Percentiles rank a stretch among this genome's conserved stretches.
phyloP scores from a whole-genome alignment of 1,140 invertebrate genomes.

The Monochamus saltuarius region DNA sequence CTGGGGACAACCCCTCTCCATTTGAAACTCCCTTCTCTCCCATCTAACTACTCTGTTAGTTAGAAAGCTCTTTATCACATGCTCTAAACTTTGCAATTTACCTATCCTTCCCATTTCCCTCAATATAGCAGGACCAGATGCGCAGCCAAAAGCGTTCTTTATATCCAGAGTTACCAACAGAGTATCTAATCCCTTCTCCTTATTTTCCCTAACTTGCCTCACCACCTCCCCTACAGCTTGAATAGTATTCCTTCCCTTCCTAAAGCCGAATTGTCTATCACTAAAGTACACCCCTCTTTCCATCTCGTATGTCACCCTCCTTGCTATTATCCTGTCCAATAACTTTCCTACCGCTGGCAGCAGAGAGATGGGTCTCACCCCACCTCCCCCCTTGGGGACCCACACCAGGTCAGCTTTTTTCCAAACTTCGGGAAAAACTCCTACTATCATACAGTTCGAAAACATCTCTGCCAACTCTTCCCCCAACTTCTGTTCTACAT shows the following conservation, averaged over 20 bases:
- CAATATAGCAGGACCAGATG: too few relatives aligned
- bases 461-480: neutral
- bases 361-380: neutral
- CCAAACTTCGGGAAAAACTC: neutral
- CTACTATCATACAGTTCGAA: neutral
- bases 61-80: too few relatives aligned
- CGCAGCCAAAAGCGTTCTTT: too few relatives aligned
- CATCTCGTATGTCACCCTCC: neutral
- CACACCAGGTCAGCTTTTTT: neutral
- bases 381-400: neutral
- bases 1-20: conserved; percentile 32
- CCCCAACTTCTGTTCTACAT: too few relatives aligned
- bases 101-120: too few relatives aligned
- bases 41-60: too few relatives aligned
- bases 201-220: too few relatives aligned
- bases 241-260: neutral
- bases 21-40: too few relatives aligned
- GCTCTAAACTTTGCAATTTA: too few relatives aligned
- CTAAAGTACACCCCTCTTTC: neutral
- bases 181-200: too few relatives aligned
- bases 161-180: too few relatives aligned
- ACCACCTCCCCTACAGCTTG: neutral
- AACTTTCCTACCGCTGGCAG: neutral
- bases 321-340: neutral
- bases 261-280: conserved; percentile 1